Evolutionary conservation across 2,797 vertebrate species (phyloP).

Genomic region (Notamacropus eugenii): DNA sequence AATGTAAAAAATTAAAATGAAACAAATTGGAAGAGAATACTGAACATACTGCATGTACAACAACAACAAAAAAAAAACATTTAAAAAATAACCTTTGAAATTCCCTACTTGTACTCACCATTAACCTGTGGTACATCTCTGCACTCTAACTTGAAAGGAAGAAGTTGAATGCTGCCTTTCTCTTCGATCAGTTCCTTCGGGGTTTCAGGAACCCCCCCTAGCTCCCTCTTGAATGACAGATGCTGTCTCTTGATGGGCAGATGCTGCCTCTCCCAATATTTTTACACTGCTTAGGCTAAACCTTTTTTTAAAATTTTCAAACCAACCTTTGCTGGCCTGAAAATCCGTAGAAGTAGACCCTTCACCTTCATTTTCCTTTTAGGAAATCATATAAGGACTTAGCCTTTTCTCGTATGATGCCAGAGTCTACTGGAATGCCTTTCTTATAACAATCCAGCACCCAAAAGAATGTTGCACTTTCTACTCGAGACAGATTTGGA

Average conservation of each 20-base stretch:
- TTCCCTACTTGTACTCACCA: background rate
- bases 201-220: background rate
- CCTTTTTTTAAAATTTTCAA: conserved; percentile 1
- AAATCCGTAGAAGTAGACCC: background rate
- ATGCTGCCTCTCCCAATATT: background rate
- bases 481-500: background rate
- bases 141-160: background rate
- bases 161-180: background rate
- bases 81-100: background rate
- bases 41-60: background rate
- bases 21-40: background rate
- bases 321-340: conserved; percentile 2
- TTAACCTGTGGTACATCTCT: background rate
- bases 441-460: background rate
- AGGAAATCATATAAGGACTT: background rate
- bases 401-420: background rate
- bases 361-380: background rate
- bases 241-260: background rate
- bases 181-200: background rate
- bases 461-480: background rate
- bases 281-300: background rate
- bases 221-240: background rate
- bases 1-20: background rate
- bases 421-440: background rate
- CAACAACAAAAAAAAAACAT: background rate